A percentile compares a stretch with the other conserved stretches of the same genome.
Evolutionary conservation across 1,140 invertebrate genomes (phyloP).

Genomic region (Papilio machaon): DNA sequence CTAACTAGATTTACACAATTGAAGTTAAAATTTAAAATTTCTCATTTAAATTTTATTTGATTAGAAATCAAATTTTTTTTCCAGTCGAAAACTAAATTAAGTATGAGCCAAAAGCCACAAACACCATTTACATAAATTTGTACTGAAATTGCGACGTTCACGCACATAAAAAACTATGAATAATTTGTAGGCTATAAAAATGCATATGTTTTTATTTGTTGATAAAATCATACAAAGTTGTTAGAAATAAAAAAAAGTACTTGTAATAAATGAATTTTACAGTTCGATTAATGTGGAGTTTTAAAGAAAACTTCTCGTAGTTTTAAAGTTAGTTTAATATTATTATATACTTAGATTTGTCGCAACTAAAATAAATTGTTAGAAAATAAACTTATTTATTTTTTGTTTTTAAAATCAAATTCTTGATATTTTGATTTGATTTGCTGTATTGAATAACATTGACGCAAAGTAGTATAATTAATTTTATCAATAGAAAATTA

Average conservation of each 20-base stretch:
- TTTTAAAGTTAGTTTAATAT: too few relatives aligned
- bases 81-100: constrained; percentile 13
- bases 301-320: too few relatives aligned
- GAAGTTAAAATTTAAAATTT: background rate
- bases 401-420: too few relatives aligned
- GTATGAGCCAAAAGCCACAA: constrained; percentile 6
- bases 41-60: background rate
- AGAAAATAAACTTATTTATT: background rate
- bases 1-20: too few relatives aligned
- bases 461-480: background rate
- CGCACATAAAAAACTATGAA: constrained; percentile 28
- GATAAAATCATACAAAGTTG: constrained; percentile 1
- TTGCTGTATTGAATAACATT: background rate
- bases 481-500: background rate
- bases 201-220: constrained; percentile 16
- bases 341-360: too few relatives aligned
- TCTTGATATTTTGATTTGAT: background rate
- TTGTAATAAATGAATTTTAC: background rate
- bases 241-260: background rate
- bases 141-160: constrained; percentile 14
- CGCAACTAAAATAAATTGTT: background rate
- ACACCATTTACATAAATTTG: constrained; percentile 19
- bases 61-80: background rate
- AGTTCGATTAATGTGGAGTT: too few relatives aligned
- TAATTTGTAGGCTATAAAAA: constrained; percentile 22